These are phyloP conservation scores for Dermolepida albohirtum DNA, from an alignment of 2,888 invertebrate species.

Conservation along the genomic window DNA sequence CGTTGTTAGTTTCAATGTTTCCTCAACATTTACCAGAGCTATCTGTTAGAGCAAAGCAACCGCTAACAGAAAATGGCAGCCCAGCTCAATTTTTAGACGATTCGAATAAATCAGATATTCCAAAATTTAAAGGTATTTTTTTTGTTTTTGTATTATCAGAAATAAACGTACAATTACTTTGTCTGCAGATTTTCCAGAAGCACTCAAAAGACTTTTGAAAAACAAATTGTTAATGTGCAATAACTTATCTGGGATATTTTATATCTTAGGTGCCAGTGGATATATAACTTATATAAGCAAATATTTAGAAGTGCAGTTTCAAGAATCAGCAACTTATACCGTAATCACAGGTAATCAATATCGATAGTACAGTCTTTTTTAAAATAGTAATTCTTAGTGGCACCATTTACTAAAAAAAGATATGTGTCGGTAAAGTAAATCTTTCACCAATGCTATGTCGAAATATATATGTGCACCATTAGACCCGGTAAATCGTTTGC, in stretches of 20 bases:
- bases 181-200: conserved; percentile 68
- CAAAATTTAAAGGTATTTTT: conserved; percentile 60
- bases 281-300: conserved; percentile 80
- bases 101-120: conserved; percentile 55
- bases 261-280: conserved; percentile 72
- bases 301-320: conserved; percentile 81
- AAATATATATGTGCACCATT: too few species aligned
- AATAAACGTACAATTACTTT: too few species aligned
- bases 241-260: conserved; percentile 74
- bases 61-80: conserved; percentile 38
- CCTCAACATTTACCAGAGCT: conserved; percentile 63
- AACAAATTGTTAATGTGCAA: conserved; percentile 77
- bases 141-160: neutral
- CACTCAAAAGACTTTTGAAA: conserved; percentile 70
- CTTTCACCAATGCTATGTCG: too few species aligned
- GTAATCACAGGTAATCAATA: conserved; percentile 71
- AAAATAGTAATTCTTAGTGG: neutral
- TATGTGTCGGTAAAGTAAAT: too few species aligned
- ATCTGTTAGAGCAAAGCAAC: conserved; percentile 9
- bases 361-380: too few species aligned
- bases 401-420: neutral
- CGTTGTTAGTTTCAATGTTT: conserved; percentile 74
- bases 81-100: conserved; percentile 7
- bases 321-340: conserved; percentile 73
- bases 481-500: too few species aligned